Percentiles rank a stretch among this genome's conserved stretches.
Conservation (phyloP, 2,888 invertebrate species). For the Darwinula stevensoni region DNA sequence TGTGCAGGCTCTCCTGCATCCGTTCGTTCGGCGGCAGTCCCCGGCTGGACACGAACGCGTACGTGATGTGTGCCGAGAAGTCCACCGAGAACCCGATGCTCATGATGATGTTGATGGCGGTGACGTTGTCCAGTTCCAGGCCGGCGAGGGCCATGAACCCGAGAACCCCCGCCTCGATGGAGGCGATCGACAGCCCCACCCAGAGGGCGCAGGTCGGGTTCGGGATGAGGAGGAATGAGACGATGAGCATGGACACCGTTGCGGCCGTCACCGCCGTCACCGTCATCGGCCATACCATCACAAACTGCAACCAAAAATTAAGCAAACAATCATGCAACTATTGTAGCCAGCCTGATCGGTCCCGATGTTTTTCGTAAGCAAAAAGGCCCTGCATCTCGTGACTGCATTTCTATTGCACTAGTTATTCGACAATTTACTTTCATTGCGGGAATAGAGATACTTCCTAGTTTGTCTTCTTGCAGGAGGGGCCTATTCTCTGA, state of each 20-base stretch:
- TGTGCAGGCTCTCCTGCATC: conserved; percentile 15
- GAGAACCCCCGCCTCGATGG: conserved; percentile 16
- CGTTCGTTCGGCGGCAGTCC: conserved; percentile 13
- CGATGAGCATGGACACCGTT: background rate
- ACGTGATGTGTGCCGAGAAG: conserved; percentile 18
- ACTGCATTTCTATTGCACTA: too few relatives aligned
- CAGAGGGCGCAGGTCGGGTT: conserved; percentile 16
- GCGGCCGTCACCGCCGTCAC: background rate
- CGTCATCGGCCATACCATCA: background rate
- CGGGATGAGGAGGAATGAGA: conserved; percentile 11
- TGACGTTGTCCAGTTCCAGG: conserved; percentile 16
- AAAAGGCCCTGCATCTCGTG: too few relatives aligned
- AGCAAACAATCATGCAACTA: too few relatives aligned
- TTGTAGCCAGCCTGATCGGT: too few relatives aligned
- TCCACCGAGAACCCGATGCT: conserved; percentile 19
- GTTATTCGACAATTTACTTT: too few relatives aligned
- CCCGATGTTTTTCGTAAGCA: too few relatives aligned
- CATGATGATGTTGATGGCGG: conserved; percentile 19
- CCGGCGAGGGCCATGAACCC: conserved; percentile 19
- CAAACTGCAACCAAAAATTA: too few relatives aligned
- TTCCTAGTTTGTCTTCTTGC: too few relatives aligned
- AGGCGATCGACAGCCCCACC: conserved; percentile 17
- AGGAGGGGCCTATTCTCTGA: too few relatives aligned
- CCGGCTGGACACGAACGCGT: conserved; percentile 16
- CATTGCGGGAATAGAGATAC: too few relatives aligned